A percentile compares a stretch with the other conserved stretches of the same genome.
Evolutionary conservation across 2,888 invertebrate species (phyloP).

Genomic region (Pyrocoelia pectoralis): DNA sequence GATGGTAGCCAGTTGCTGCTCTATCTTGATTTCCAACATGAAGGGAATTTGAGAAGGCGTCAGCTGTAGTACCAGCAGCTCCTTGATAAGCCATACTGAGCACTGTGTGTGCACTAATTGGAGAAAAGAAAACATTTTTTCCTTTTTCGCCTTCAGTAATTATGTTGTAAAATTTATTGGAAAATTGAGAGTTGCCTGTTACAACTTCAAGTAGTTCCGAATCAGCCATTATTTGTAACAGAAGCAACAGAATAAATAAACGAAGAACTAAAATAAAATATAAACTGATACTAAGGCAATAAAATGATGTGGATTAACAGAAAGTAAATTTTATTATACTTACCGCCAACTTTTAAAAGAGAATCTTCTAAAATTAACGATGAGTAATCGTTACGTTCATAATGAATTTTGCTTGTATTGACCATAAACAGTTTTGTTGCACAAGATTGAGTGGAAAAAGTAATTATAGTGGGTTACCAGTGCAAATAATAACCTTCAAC

Average conservation of each 20-base stretch:
- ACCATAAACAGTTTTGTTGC: too few relatives aligned
- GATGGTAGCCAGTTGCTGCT: slow-evolving; percentile 42
- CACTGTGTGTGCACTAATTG: slow-evolving; percentile 57
- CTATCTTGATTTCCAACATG: slow-evolving; percentile 30
- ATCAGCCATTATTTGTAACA: background rate
- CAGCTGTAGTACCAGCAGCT: slow-evolving; percentile 51
- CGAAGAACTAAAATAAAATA: too few relatives aligned
- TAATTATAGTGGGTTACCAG: too few relatives aligned
- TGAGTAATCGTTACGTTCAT: slow-evolving; percentile 2
- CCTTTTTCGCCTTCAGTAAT: slow-evolving; percentile 39
- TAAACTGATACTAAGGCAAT: too few relatives aligned
- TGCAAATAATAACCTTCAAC: too few relatives aligned
- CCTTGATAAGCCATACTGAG: slow-evolving; percentile 57
- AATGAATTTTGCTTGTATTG: background rate
- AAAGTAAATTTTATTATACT: too few relatives aligned
- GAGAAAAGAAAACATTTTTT: slow-evolving; percentile 58
- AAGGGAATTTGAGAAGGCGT: slow-evolving; percentile 48
- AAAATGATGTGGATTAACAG: too few relatives aligned
- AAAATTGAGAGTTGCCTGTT: background rate
- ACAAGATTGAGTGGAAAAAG: too few relatives aligned
- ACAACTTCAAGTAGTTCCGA: background rate
- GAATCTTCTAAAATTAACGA: background rate
- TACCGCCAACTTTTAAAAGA: background rate
- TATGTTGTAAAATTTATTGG: slow-evolving; percentile 1
- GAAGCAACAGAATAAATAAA: too few relatives aligned